phyloP scores from a whole-genome alignment of 2,888 invertebrate species.

The Sphaeridia pumilis region DNA sequence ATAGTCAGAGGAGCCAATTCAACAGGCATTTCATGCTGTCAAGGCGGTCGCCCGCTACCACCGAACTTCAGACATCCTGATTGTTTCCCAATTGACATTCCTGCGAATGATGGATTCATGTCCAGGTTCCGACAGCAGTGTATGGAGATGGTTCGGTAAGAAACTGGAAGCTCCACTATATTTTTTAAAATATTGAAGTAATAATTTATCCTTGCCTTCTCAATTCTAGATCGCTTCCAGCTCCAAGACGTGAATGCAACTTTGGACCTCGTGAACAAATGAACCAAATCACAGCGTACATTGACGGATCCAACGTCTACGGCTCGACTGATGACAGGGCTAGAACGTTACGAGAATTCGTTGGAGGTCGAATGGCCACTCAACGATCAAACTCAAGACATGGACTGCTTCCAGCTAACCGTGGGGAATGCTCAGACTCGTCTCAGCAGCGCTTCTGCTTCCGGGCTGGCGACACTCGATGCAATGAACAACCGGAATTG shows the following conservation, averaged over 20 bases:
- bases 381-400: slow-evolving; percentile 52
- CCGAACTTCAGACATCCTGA: slow-evolving; percentile 37
- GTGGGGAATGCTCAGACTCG: slow-evolving; percentile 52
- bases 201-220: neutral
- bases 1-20: slow-evolving; percentile 35
- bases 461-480: slow-evolving; percentile 41
- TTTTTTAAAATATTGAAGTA: neutral
- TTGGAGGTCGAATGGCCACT: slow-evolving; percentile 51
- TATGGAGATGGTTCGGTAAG: slow-evolving; percentile 42
- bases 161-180: no score
- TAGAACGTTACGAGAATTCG: slow-evolving; percentile 48
- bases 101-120: slow-evolving; percentile 41
- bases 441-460: slow-evolving; percentile 44
- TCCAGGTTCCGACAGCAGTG: slow-evolving; percentile 40
- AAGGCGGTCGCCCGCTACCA: slow-evolving; percentile 37
- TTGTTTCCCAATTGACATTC: slow-evolving; percentile 39
- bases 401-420: slow-evolving; percentile 53
- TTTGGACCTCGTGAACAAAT: slow-evolving; percentile 49
- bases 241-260: slow-evolving; percentile 43
- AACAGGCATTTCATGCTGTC: slow-evolving; percentile 40
- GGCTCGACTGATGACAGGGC: slow-evolving; percentile 53
- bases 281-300: slow-evolving; percentile 61
- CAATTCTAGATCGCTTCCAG: slow-evolving; percentile 39
- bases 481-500: slow-evolving; percentile 43
- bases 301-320: slow-evolving; percentile 63